Base-by-base conservation (phyloP, 2,797 vertebrate species). In the Chaetodon trifasciatus region DNA sequence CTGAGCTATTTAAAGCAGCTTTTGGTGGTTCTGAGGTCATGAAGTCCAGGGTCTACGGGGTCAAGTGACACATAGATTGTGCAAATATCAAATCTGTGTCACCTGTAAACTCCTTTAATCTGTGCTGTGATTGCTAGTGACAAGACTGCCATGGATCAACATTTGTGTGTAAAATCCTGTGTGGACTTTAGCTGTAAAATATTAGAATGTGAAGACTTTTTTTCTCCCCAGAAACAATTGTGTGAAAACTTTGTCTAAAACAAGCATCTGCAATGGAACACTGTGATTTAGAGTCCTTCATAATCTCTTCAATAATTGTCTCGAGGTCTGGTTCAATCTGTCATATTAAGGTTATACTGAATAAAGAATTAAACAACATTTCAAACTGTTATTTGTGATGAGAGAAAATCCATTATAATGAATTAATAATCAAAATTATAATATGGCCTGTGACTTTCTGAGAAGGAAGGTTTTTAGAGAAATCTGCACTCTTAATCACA, bases 1-100 rank as follows among this genome's bases (percentile, higher is more conserved):
- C 28, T 68, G 50, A 79, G 65, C 42, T 55, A 46, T 71, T 32
- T 42, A 37, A 50, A 75, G 67, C 15, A 60, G 37, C 21, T 16
- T 77, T 23, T 52, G 24, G 28, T 52, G 46, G 4, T 13, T 58
- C 12, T n/a, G 16, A 44, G 44, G 39, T 69, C 7, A 4, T 24
- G 4, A 13, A n/a, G 23, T 46, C 60, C 39, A 71, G 57, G 66
- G 52, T 47, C 35, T 50, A 42, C 49, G 40, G 39, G 70, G 53
- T 81, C 57, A 72, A 40, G 46, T 19, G 50, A 60, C 16, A 17
- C 47, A 12, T 9, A 49, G 10, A 50, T 17, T 49, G 8, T 9
- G 7, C 15, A 62, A 66, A 7, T 19, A 49, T 1, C 11, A 17
- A 3, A 74, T 50, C 12, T 61, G 12, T 46, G 1, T 37, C 13